Evolutionary conservation across 2,888 invertebrate genomes (phyloP), one percentile per base, ranked within the genome.

Genomic region (Gymnocheta viridis): DNA sequence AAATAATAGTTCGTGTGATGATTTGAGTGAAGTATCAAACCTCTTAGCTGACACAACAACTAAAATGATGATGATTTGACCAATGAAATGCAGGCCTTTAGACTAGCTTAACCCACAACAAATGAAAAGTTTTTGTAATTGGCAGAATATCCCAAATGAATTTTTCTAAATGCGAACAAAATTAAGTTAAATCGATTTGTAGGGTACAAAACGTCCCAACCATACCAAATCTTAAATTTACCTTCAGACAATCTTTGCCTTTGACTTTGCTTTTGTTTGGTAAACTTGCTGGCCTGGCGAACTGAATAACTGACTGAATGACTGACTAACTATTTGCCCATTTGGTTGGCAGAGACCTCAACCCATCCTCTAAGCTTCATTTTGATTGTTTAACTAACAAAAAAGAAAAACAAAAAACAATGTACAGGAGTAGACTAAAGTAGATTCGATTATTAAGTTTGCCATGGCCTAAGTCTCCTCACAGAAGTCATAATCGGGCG

Each of bases 401-500:
- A n/a, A n/a, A n/a, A n/a, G n/a, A n/a, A n/a, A n/a, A n/a, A n/a
- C n/a, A n/a, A n/a, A n/a, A n/a, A 81, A 84, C 84, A 84, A 84
- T 84, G 73, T 69, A 84, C 85, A 82, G 86, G 80, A 78, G 85
- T 86, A 80, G 69, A 81, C 81, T 73, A 35, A 64, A 89, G 87
- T 88, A 87, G 87, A 72, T 51, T 85, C 82, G 86, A 84, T 85
- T 86, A 87, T 87, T 81, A 62, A 81, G 84, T 77, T 87, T 67
- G 73, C 81, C 84, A 29, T 78, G 84, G 80, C 83, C 70, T 54
- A 76, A 86, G 85, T 87, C 86, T 88, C 87, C 87, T 88, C 87
- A 89, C 89, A 88, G 90, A 90, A 90, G 90, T 90, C 90, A 89
- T 88, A 88, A 89, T 89, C 90, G 90, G 90, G 90, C 90, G 90